Evolutionary conservation across 2,113 vertebrate genomes (phyloP).

Genomic region (Holacanthus passer): DNA sequence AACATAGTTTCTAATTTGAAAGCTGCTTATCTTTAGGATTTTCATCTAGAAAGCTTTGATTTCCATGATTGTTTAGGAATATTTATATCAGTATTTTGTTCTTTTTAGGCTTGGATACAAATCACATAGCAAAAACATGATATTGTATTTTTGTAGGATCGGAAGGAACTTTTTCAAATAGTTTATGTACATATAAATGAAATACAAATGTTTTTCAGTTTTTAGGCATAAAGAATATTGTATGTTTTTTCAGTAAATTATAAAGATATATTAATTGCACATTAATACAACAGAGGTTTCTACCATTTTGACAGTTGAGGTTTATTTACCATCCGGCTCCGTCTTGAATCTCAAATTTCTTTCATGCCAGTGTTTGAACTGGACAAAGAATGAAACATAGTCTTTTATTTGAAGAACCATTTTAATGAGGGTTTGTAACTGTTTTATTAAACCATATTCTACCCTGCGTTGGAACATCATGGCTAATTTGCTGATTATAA

Average conservation of each 20-base stretch:
- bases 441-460: slow-evolving; percentile 53
- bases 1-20: not conserved
- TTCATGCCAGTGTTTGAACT: not conserved
- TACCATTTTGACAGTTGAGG: not conserved
- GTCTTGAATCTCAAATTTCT: not conserved
- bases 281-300: not conserved
- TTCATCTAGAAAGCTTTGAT: not conserved
- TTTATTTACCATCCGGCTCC: not conserved
- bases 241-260: not conserved
- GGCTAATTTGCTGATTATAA: slow-evolving; percentile 66
- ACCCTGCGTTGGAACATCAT: slow-evolving; percentile 46
- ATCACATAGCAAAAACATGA: not conserved
- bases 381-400: not conserved
- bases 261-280: not conserved
- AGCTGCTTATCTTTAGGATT: not conserved
- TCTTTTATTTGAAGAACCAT: not conserved
- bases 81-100: not conserved
- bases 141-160: not conserved
- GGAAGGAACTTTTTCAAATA: not conserved
- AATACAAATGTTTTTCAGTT: not conserved
- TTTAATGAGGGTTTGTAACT: slow-evolving; percentile 26
- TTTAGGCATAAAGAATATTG: not conserved
- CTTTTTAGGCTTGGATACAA: not conserved
- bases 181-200: not conserved
- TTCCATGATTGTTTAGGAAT: not conserved